phyloP scores from a whole-genome alignment of 2,888 invertebrate genomes.

The Synergus gifuensis region DNA sequence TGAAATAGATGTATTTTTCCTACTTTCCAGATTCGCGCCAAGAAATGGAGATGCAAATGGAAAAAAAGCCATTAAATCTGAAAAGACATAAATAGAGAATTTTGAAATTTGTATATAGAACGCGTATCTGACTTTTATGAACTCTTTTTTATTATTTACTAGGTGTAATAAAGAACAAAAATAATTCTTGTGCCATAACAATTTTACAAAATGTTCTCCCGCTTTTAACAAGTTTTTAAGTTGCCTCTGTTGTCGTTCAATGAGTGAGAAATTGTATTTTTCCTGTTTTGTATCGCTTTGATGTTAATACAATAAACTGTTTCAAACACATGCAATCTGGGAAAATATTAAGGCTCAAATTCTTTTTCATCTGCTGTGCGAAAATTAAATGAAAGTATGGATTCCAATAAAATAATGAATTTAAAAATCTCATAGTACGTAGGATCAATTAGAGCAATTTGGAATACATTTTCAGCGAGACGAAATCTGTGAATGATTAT shows the following conservation, averaged over 20 bases:
- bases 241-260: no score
- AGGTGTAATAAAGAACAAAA: no score
- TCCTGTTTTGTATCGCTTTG: no score
- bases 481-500: constrained; percentile 8
- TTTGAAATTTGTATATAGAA: background rate
- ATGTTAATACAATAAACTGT: no score
- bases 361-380: background rate
- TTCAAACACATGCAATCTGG: no score
- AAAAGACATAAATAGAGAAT: background rate
- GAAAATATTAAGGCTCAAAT: background rate
- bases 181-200: no score
- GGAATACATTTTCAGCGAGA: constrained; percentile 6
- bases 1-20: background rate
- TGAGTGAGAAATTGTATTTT: no score
- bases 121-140: no score
- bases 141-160: no score
- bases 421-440: background rate
- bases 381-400: background rate
- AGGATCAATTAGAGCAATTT: background rate
- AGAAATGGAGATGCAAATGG: background rate
- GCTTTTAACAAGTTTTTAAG: no score
- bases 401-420: background rate
- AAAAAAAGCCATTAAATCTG: background rate
- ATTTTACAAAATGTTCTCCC: no score
- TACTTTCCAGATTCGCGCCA: background rate